These are phyloP conservation scores for Megaptera novaeangliae DNA, from an alignment of 2,113 vertebrate genomes.

Conservation along the genomic window DNA sequence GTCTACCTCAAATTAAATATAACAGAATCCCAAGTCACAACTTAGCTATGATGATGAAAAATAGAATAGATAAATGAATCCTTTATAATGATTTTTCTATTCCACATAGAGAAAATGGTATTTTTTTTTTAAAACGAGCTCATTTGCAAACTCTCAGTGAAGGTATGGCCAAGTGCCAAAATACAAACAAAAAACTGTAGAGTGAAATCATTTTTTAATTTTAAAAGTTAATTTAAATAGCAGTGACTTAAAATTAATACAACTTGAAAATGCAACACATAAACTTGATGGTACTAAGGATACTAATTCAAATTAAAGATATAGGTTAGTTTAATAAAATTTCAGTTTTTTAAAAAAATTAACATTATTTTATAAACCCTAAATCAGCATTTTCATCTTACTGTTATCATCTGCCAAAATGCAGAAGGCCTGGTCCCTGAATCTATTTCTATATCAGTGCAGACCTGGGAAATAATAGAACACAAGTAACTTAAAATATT, in stretches of 20 bases:
- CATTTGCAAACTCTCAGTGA: not conserved
- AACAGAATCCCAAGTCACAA: not conserved
- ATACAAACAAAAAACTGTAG: not conserved
- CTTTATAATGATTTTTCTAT: not conserved
- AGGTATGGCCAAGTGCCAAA: not conserved
- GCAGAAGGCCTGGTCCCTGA: not conserved
- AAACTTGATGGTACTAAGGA: not conserved
- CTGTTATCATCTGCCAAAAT: not conserved
- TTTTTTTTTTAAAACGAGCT: not conserved
- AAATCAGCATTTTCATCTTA: not conserved
- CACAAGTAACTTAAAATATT: not conserved
- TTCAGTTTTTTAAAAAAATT: not conserved
- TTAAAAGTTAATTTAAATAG: slow-evolving; percentile 1
- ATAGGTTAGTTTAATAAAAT: not conserved
- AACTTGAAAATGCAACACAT: not conserved
- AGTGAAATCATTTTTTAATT: not conserved
- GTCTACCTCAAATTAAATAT: slow-evolving; percentile 6
- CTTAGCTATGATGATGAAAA: not conserved
- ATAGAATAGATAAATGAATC: not conserved
- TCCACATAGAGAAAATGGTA: not conserved
- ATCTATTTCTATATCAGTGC: not conserved
- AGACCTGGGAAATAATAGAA: not conserved
- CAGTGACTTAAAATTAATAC: slow-evolving; percentile 2
- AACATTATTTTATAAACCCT: not conserved
- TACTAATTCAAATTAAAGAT: not conserved